Conservation (phyloP, 2,113 vertebrate genomes). For the Cavia porcellus region DNA sequence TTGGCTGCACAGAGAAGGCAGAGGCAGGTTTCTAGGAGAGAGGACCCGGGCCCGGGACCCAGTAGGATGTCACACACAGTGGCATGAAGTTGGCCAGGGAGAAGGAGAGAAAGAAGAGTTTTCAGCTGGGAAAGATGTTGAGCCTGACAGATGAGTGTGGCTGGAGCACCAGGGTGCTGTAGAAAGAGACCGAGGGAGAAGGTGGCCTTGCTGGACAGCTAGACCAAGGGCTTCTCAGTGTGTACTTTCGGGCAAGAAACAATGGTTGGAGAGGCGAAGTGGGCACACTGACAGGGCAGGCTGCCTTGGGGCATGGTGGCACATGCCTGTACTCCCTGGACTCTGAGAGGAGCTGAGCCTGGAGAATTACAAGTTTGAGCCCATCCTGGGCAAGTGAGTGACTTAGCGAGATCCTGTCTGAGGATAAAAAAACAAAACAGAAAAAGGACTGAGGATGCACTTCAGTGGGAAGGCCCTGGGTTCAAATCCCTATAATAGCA, state of each 20-base stretch:
- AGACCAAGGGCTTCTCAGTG: not conserved
- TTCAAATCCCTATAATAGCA: not conserved
- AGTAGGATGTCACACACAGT: fast-evolving
- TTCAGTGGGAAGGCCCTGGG: not conserved
- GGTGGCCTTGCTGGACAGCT: not conserved
- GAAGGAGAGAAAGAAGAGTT: not conserved
- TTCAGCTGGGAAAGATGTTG: not conserved
- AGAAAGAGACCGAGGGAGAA: not conserved
- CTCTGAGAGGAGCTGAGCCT: not conserved
- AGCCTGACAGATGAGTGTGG: not conserved
- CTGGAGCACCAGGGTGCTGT: not conserved
- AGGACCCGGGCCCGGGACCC: not conserved
- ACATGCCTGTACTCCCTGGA: not conserved
- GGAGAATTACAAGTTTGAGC: not conserved
- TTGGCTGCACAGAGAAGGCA: not conserved
- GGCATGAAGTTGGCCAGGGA: not conserved
- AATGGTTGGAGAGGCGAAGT: not conserved
- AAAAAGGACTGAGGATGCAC: not conserved
- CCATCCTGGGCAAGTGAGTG: not conserved
- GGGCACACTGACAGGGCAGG: not conserved
- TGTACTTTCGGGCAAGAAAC: not conserved
- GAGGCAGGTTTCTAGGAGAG: not conserved
- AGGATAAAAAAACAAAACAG: not conserved
- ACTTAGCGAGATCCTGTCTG: not conserved
- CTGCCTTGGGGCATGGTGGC: not conserved